These are phyloP conservation scores for Scaptomyza caliginosa DNA, from an alignment of 2,888 invertebrate species.

Conservation along the genomic window DNA sequence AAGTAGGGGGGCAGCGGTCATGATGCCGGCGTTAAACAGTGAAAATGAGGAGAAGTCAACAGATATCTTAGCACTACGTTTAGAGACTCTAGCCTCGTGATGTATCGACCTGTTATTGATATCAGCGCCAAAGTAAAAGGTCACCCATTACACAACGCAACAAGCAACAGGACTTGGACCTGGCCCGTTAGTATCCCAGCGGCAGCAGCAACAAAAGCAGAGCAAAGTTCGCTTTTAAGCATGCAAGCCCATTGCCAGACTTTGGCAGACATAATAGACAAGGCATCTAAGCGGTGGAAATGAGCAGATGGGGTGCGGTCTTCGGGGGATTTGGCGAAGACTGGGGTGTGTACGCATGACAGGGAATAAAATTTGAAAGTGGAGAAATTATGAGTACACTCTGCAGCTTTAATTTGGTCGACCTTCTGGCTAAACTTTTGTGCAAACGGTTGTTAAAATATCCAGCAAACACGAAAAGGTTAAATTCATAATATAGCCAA, in stretches of 20 bases:
- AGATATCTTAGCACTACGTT: neutral
- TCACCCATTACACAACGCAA: slow-evolving; percentile 59
- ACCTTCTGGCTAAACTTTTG: slow-evolving; percentile 77
- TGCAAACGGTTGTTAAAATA: slow-evolving; percentile 80
- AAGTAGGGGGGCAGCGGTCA: too few relatives aligned
- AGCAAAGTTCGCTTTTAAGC: slow-evolving; percentile 70
- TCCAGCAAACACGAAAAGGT: slow-evolving; percentile 78
- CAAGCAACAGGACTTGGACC: slow-evolving; percentile 10
- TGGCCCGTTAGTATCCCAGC: neutral
- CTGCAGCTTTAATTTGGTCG: slow-evolving; percentile 51
- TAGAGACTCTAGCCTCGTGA: neutral
- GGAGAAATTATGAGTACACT: slow-evolving; percentile 69
- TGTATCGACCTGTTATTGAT: too few relatives aligned
- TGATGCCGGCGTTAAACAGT: neutral
- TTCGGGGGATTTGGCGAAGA: neutral
- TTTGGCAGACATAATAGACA: slow-evolving; percentile 43
- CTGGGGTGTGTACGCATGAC: slow-evolving; percentile 58
- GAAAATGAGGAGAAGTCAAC: neutral
- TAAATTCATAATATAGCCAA: slow-evolving; percentile 80
- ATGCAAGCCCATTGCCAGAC: slow-evolving; percentile 50
- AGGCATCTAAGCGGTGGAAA: slow-evolving; percentile 22
- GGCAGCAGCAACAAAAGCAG: neutral
- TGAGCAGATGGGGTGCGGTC: neutral
- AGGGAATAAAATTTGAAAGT: slow-evolving; percentile 64
- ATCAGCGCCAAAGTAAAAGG: too few relatives aligned